Evolutionary conservation across 2,797 vertebrate genomes (phyloP).

Genomic region (Amblyopsis hoosieri): DNA sequence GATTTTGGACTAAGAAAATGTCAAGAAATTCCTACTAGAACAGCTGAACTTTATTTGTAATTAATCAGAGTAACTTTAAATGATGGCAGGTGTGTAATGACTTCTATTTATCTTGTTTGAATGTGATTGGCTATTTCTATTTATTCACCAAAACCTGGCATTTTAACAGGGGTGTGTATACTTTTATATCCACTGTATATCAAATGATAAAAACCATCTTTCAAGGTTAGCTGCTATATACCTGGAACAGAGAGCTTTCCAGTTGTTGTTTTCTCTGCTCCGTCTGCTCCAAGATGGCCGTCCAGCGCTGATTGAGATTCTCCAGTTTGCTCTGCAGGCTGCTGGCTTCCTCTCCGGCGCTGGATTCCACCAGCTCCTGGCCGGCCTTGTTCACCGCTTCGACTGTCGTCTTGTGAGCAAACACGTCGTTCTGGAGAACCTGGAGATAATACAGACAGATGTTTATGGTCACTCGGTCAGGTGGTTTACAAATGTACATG

Average conservation of each 20-base stretch:
- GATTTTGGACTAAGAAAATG: too few species aligned
- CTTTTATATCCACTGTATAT: neutral
- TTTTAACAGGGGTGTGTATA: too few species aligned
- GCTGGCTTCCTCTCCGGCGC: constrained; percentile 94
- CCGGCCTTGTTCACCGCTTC: constrained; percentile 95
- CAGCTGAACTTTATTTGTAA: too few species aligned
- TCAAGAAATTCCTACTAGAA: too few species aligned
- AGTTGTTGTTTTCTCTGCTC: constrained; percentile 90
- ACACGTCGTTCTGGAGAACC: constrained; percentile 96
- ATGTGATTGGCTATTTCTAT: too few species aligned
- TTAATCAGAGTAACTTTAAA: too few species aligned
- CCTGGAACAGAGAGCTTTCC: constrained; percentile 91
- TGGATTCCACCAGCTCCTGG: constrained; percentile 89
- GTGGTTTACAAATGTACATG: neutral
- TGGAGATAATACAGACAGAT: constrained; percentile 44
- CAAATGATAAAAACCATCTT: neutral
- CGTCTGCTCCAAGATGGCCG: constrained; percentile 88
- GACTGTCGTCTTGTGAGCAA: constrained; percentile 93
- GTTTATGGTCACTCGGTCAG: neutral
- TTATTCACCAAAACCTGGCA: too few species aligned
- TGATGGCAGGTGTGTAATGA: too few species aligned
- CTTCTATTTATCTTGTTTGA: too few species aligned
- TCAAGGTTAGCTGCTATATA: constrained; percentile 43
- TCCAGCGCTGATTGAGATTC: constrained; percentile 91
- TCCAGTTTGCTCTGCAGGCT: constrained; percentile 89